Base-by-base conservation (phyloP, 2,797 vertebrate species). In the Artibeus lituratus region DNA sequence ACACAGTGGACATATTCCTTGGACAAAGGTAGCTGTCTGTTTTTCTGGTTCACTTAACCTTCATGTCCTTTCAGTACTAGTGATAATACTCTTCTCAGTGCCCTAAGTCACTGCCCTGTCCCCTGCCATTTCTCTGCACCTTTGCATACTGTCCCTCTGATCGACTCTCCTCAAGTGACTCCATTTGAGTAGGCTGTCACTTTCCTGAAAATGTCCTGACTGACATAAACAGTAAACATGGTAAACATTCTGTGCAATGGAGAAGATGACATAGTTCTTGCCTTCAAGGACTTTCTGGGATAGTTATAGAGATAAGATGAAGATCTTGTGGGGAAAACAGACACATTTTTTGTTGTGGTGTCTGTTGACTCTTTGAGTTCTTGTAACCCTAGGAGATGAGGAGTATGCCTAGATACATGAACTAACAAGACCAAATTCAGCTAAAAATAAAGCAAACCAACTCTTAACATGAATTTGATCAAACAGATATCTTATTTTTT, bases 361-460 rank as follows among this genome's bases (percentile, higher is more conserved):
- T 32, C 77, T 92, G 24, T 94, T 87, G 69, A 85, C 42, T 44
- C 10, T 1, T 12, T 83, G 86, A 74, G 51, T 39, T 65, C 72
- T 74, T 65, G 10, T 53, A 90, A 70, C 91, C 51, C 35, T 32
- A n/a, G 82, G 83, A 96, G 90, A 94, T 6, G 4, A 90, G 55
- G 59, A 39, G 70, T 84, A 26, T 44, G 51, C 11, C 32, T 69
- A 32, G 76, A 78, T 51, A 70, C 11, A 1, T 8, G n/a, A 87
- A 32, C 70, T 74, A 51, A 87, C 29, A 57, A 74, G 84, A 95
- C 39, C 24, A 78, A 77, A 90, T 65, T 51, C 81, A 82, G 53
- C 90, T 89, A 72, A 91, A 73, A 94, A 90, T n/a, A 90, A 87
- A 89, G 72, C 29, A 32, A 78, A 74, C 70, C 21, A 8, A 69